Evolutionary conservation across 2,888 invertebrate genomes (phyloP).

Genomic region (Agrochola macilenta): DNA sequence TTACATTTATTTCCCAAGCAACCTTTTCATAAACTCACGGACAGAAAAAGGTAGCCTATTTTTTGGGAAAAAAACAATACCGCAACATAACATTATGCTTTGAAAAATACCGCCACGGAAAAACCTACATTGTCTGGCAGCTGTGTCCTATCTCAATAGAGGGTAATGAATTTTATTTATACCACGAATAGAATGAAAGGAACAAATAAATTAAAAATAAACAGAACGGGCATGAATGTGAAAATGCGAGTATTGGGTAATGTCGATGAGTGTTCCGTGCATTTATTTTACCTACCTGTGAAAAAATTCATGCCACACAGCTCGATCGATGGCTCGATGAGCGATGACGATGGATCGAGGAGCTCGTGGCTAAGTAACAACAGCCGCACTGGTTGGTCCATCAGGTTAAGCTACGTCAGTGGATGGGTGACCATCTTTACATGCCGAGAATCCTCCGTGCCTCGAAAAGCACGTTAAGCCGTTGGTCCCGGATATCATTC

Average conservation of each 20-base stretch:
- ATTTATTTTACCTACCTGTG: neutral
- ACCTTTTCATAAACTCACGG: neutral
- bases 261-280: neutral
- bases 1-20: neutral
- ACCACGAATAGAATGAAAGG: slow-evolving; percentile 10
- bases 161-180: slow-evolving; percentile 36
- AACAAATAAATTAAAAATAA: slow-evolving; percentile 51
- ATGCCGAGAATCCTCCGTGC: no score
- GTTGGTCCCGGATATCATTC: no score
- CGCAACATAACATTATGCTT: slow-evolving; percentile 16
- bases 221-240: slow-evolving; percentile 31
- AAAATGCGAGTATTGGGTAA: slow-evolving; percentile 12
- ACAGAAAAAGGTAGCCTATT: neutral
- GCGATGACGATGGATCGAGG: no score
- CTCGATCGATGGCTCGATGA: neutral
- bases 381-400: no score
- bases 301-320: neutral
- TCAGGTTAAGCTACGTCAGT: no score
- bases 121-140: slow-evolving; percentile 14
- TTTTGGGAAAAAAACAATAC: slow-evolving; percentile 10
- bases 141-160: slow-evolving; percentile 42
- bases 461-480: no score
- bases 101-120: slow-evolving; percentile 21
- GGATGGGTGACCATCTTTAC: no score
- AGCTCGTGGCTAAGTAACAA: no score